Conservation (phyloP, 2,113 vertebrate genomes). For the Ornithorhynchus anatinus region DNA sequence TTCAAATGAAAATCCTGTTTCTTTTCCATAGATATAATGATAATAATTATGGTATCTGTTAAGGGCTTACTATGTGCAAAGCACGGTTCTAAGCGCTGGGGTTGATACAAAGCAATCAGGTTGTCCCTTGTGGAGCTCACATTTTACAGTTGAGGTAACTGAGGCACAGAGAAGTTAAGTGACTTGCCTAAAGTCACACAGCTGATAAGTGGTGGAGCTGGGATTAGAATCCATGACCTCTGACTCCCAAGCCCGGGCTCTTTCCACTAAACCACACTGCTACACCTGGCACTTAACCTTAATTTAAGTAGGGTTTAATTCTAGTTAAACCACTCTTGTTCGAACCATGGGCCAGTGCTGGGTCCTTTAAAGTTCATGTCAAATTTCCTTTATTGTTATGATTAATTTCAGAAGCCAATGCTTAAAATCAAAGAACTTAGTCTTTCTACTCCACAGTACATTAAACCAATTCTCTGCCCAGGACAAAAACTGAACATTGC, state of each 20-base stretch:
- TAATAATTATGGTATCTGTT: too few relatives aligned
- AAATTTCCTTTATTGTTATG: slow-evolving; percentile 25
- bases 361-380: slow-evolving; percentile 21
- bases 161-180: too few relatives aligned
- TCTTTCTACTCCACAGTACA: slow-evolving; percentile 21
- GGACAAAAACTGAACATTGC: not conserved
- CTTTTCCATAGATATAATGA: not conserved
- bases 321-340: not conserved
- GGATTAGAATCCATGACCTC: too few relatives aligned
- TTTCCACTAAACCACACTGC: too few relatives aligned
- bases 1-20: slow-evolving; percentile 14
- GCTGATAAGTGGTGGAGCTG: too few relatives aligned
- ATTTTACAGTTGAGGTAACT: too few relatives aligned
- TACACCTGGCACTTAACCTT: not conserved
- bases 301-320: not conserved
- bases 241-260: too few relatives aligned
- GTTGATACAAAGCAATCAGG: too few relatives aligned
- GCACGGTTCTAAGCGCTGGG: too few relatives aligned
- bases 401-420: slow-evolving; percentile 45
- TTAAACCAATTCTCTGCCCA: slow-evolving; percentile 31
- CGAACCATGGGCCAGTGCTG: not conserved
- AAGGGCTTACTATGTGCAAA: too few relatives aligned
- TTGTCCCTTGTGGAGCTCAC: too few relatives aligned
- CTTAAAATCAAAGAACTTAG: slow-evolving; percentile 16
- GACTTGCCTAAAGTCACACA: too few relatives aligned